Base-by-base conservation (phyloP, 2,888 invertebrate species). In the Teinopalpus imperialis region DNA sequence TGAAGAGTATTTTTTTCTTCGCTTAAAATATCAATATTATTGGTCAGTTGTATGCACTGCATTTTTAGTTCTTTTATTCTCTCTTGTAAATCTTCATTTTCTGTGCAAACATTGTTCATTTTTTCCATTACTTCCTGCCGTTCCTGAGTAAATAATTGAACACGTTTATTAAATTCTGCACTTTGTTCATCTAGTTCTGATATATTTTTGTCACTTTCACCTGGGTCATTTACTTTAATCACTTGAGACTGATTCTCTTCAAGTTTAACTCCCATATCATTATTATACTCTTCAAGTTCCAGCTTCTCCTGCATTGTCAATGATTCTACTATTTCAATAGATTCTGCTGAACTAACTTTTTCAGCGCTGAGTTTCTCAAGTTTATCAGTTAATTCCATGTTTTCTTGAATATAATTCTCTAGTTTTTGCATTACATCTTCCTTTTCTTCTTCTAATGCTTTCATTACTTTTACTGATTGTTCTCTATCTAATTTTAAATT, bases 301-400 rank as follows among this genome's bases (percentile, higher is more conserved):
- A 93, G 66, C 62, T 92, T 93, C 69, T 93, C 93, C 75, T 93
- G 93, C 49, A 92, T 92, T 9, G 93, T 93, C 48, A 94, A 79
- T 7, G 92, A 88, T 64, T 94, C 94, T 0, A 94, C 93, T 48
- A 94, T 93, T 79, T 94, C 94, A 39, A 94, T 94, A 34, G 94
- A 94, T 74, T 94, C 94, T 2, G 93, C 93, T 0, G 94, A 94
- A 40, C 93, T 94, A 1, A 93, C 93, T 64, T 94, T 93, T 68
- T 92, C 92, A 9, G 91, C 90, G 63, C 92, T 94, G 2, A 94
- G 64, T 69, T 95, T 94, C 56, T 93, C 93, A 21, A 95, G 76
- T 71, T 93, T 94, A 57, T 93, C 93, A 14, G 92, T 88, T 5
- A 95, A 75, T 49, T 94, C 94, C 59, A 93, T 93, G 65, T 95